These are phyloP conservation scores for Astatoreochromis straeleni DNA, from an alignment of 2,113 vertebrate species.

Conservation along the genomic window DNA sequence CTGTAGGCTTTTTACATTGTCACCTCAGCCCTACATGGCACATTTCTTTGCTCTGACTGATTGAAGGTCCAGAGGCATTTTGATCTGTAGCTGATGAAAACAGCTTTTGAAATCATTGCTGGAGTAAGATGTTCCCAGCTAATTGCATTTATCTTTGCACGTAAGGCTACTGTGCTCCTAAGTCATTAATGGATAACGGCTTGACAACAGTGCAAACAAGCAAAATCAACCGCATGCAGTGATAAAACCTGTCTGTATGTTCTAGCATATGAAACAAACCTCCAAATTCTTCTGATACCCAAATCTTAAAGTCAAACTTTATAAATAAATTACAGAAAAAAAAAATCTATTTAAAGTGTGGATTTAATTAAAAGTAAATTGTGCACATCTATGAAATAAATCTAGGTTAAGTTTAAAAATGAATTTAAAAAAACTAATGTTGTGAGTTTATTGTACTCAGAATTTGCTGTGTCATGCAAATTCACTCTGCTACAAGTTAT, in stretches of 20 bases:
- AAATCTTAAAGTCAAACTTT: neutral
- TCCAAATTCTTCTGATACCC: neutral
- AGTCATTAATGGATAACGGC: neutral
- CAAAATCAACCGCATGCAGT: neutral
- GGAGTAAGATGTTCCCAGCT: neutral
- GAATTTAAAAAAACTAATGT: accelerated
- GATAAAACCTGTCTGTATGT: neutral
- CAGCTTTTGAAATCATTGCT: neutral
- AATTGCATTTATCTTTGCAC: neutral
- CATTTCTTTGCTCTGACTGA: neutral
- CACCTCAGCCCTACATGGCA: neutral
- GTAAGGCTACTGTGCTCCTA: neutral
- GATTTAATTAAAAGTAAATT: neutral
- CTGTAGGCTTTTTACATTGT: neutral
- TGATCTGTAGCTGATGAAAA: neutral
- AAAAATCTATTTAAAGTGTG: neutral
- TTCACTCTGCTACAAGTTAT: neutral
- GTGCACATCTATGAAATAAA: neutral
- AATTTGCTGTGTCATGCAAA: accelerated
- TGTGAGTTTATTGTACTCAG: neutral
- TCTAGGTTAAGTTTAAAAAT: neutral
- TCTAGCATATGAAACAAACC: neutral
- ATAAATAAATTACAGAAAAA: neutral
- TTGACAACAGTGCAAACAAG: neutral
- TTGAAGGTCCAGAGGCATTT: neutral